These are phyloP conservation scores for Microtus montanus DNA, from an alignment of 2,113 vertebrate species.

Conservation along the genomic window DNA sequence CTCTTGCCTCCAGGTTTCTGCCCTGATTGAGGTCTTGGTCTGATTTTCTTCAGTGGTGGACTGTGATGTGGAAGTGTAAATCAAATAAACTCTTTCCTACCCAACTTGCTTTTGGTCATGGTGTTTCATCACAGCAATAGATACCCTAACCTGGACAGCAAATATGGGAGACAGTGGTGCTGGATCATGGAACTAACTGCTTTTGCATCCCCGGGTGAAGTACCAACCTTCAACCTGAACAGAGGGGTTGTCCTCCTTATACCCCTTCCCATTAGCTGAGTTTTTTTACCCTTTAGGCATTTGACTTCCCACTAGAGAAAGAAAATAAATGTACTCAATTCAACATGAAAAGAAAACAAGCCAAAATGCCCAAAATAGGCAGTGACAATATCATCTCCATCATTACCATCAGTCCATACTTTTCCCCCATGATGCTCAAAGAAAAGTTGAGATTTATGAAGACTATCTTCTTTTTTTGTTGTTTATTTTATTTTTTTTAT, in stretches of 20 bases:
- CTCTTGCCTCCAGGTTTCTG: neutral
- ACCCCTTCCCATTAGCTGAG: neutral
- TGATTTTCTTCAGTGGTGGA: neutral
- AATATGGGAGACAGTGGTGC: neutral
- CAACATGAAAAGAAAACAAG: neutral
- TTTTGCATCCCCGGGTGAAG: neutral
- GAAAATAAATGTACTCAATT: neutral
- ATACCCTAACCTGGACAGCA: neutral
- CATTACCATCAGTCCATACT: neutral
- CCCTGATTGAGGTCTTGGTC: neutral
- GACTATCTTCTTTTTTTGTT: too few relatives aligned
- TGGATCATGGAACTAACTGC: neutral
- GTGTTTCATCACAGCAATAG: neutral
- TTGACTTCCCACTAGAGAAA: neutral
- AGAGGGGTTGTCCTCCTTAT: neutral
- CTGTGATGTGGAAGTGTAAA: neutral
- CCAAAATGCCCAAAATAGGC: neutral
- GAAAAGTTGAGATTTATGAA: neutral
- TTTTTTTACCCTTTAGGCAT: conserved; percentile 3
- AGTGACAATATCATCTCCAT: neutral
- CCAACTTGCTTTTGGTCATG: neutral
- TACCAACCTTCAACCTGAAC: neutral
- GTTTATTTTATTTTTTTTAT: too few relatives aligned
- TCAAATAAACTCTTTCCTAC: neutral
- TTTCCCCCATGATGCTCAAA: neutral